Evolutionary conservation across 2,113 vertebrate genomes (phyloP).

Genomic region (Ptyas mucosa): DNA sequence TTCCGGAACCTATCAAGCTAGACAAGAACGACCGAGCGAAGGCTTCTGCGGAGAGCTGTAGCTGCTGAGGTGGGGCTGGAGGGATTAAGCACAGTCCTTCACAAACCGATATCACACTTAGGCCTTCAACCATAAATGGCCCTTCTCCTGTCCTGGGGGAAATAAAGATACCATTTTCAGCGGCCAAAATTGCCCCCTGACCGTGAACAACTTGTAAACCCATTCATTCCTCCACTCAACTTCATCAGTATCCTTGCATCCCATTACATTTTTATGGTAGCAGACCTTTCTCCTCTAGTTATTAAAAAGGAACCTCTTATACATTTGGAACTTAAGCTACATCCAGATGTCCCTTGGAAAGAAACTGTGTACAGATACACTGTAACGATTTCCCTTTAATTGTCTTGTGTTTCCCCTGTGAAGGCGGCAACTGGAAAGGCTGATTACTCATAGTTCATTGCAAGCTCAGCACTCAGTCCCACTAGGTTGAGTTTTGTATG

Average conservation of each 20-base stretch:
- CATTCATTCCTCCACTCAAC: constrained; percentile 33
- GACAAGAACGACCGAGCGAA: constrained; percentile 92
- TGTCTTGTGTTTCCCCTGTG: constrained; percentile 67
- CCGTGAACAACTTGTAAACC: constrained; percentile 56
- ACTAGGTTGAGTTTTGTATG: constrained; percentile 80
- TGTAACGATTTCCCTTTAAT: constrained; percentile 75
- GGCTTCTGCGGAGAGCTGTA: constrained; percentile 88
- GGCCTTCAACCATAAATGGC: constrained; percentile 77
- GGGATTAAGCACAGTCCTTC: constrained; percentile 76
- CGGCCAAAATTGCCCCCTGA: constrained; percentile 70
- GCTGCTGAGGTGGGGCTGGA: constrained; percentile 83
- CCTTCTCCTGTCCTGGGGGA: constrained; percentile 65
- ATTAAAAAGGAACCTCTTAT: constrained; percentile 58
- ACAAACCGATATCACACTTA: constrained; percentile 72
- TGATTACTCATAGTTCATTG: constrained; percentile 70
- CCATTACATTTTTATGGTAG: constrained; percentile 56
- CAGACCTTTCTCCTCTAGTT: constrained; percentile 61
- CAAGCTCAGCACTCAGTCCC: constrained; percentile 72
- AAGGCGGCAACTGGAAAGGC: constrained; percentile 76
- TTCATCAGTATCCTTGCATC: constrained; percentile 42
- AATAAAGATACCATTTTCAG: constrained; percentile 67
- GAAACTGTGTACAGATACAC: constrained; percentile 77
- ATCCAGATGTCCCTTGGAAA: constrained; percentile 68
- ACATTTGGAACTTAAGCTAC: constrained; percentile 65
- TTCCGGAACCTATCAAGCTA: constrained; percentile 97